phyloP scores from a whole-genome alignment of 2,888 invertebrate species.

The Emmelina monodactyla region DNA sequence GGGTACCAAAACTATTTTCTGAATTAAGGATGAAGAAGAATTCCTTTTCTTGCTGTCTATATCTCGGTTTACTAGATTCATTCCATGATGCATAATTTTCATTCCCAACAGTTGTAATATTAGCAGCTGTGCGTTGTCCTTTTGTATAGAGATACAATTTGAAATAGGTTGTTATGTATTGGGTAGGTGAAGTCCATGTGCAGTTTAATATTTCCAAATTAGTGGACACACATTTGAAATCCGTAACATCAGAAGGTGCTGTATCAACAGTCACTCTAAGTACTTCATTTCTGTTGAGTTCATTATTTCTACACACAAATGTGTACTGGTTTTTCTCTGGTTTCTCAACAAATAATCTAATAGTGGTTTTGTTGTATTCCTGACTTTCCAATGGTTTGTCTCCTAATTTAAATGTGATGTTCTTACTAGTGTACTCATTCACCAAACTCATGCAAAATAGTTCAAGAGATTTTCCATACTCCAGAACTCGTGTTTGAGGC shows the following conservation, averaged over 20 bases:
- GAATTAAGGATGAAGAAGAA: conserved; percentile 69
- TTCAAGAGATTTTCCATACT: conserved; percentile 67
- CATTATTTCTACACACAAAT: conserved; percentile 61
- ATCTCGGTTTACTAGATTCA: conserved; percentile 36
- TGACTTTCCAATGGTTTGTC: conserved; percentile 31
- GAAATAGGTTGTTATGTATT: no score
- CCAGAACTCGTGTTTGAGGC: no score
- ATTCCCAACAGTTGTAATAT: conserved; percentile 15
- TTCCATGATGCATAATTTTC: conserved; percentile 35
- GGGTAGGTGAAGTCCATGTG: conserved; percentile 69
- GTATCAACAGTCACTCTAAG: conserved; percentile 48
- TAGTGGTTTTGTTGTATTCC: conserved; percentile 69
- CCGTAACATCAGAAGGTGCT: conserved; percentile 68
- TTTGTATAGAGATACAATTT: no score
- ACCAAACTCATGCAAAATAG: conserved; percentile 71
- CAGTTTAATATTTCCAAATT: conserved; percentile 80
- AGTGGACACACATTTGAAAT: conserved; percentile 76
- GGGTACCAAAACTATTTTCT: conserved; percentile 68
- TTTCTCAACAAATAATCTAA: conserved; percentile 61
- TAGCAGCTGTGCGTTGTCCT: conserved; percentile 25
- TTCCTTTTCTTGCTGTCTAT: conserved; percentile 43
- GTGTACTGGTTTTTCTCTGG: conserved; percentile 58
- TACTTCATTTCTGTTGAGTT: conserved; percentile 29
- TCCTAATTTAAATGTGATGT: conserved; percentile 45
- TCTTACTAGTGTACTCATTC: conserved; percentile 37